Evolutionary conservation across 2,113 vertebrate species (phyloP).

Genomic region (Electrona antarctica): DNA sequence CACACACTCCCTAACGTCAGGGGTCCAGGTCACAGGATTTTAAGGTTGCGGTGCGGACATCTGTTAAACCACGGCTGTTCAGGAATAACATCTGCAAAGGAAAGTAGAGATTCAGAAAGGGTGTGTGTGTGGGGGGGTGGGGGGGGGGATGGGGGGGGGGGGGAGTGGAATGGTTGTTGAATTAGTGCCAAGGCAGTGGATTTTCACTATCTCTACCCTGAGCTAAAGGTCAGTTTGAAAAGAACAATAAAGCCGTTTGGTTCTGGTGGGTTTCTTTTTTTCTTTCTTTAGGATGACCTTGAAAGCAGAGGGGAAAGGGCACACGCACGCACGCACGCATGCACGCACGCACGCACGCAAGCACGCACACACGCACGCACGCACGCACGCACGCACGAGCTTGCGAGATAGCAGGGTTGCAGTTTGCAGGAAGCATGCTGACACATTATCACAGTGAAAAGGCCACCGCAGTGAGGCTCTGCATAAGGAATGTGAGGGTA

Average conservation of each 20-base stretch:
- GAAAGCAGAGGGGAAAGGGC: slow-evolving; percentile 13
- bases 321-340: slow-evolving; percentile 5
- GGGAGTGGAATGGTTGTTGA: no score
- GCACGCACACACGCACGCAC: neutral
- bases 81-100: no score
- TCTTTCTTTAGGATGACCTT: slow-evolving; percentile 11
- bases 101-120: no score
- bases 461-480: slow-evolving; percentile 38
- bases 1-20: no score
- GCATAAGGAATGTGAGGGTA: slow-evolving; percentile 57
- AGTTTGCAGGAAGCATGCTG: slow-evolving; percentile 17
- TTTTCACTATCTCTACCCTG: slow-evolving; percentile 4
- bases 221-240: neutral
- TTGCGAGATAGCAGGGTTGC: neutral
- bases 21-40: no score
- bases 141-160: no score
- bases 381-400: neutral
- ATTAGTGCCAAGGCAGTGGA: neutral
- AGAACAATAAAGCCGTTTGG: slow-evolving; percentile 2
- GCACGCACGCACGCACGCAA: neutral
- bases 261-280: neutral
- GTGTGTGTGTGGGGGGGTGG: no score
- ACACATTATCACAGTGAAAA: slow-evolving; percentile 49
- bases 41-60: no score
- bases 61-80: no score